A percentile compares a stretch with the other conserved stretches of the same genome.
These are phyloP conservation scores for Agrochola lota DNA, from an alignment of 2,888 invertebrate genomes.

Conservation along the genomic window DNA sequence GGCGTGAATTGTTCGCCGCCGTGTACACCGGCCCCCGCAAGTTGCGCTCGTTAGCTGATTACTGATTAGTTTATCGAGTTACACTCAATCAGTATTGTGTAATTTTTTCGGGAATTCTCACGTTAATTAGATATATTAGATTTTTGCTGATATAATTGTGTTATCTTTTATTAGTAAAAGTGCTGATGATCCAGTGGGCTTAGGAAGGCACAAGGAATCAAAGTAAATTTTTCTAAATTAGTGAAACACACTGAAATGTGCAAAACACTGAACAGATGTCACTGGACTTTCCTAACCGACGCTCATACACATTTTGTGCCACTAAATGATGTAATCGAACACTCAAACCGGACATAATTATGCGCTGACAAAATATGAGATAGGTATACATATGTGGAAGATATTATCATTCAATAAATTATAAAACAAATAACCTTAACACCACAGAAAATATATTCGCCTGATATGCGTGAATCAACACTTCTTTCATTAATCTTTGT, in stretches of 20 bases:
- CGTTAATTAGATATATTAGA: conserved; percentile 11
- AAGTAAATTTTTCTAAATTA: too few species aligned
- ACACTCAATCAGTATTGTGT: conserved; percentile 62
- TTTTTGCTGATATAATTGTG: conserved; percentile 28
- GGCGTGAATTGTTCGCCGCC: conserved; percentile 36
- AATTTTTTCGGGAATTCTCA: conserved; percentile 44
- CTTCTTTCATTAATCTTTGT: background rate
- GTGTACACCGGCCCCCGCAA: conserved; percentile 57
- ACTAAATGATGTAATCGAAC: background rate
- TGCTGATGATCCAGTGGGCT: background rate
- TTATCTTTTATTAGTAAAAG: conserved; percentile 34
- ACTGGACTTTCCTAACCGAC: background rate
- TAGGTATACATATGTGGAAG: background rate
- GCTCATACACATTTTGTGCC: background rate
- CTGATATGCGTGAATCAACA: background rate
- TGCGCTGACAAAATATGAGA: background rate
- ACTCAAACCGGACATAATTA: background rate
- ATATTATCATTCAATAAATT: background rate
- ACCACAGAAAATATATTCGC: background rate
- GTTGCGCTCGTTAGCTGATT: conserved; percentile 68
- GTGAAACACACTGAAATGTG: background rate
- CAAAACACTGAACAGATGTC: background rate
- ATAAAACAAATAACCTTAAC: background rate
- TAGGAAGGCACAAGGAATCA: background rate
- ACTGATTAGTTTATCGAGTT: conserved; percentile 69